Evolutionary conservation across 1,140 invertebrate genomes (phyloP).

Genomic region (Halictus rubicundus): DNA sequence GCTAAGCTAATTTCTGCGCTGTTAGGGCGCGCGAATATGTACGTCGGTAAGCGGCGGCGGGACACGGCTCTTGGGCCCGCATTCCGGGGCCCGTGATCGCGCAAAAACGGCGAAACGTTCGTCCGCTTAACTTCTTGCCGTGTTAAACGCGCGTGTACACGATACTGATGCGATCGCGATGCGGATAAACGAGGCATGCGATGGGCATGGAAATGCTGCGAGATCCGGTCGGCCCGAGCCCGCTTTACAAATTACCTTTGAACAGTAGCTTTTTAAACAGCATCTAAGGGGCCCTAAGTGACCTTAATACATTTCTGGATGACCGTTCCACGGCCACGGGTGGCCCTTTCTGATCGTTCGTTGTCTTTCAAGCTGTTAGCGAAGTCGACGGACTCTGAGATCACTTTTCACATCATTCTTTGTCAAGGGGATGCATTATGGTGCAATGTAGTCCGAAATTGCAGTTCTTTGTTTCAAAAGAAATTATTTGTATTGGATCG

Average conservation of each 20-base stretch:
- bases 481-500: too few species aligned
- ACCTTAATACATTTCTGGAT: neutral
- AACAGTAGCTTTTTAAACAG: neutral
- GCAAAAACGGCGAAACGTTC: constrained; percentile 60
- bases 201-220: constrained; percentile 24
- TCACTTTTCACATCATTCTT: too few species aligned
- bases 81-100: constrained; percentile 39
- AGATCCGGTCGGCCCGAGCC: neutral
- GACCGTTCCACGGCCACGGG: too few species aligned
- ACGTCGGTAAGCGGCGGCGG: constrained; percentile 30
- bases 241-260: constrained; percentile 13
- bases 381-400: too few species aligned
- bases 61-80: constrained; percentile 6
- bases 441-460: too few species aligned
- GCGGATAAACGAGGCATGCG: constrained; percentile 32
- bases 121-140: constrained; percentile 50
- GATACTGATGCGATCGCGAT: constrained; percentile 42
- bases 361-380: too few species aligned
- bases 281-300: neutral
- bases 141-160: constrained; percentile 31
- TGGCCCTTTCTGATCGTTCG: too few species aligned
- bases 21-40: constrained; percentile 15
- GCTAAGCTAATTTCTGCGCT: too few species aligned
- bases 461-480: too few species aligned
- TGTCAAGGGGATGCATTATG: too few species aligned